phyloP scores from a whole-genome alignment of 2,797 vertebrate genomes.

The Coluber constrictor region DNA sequence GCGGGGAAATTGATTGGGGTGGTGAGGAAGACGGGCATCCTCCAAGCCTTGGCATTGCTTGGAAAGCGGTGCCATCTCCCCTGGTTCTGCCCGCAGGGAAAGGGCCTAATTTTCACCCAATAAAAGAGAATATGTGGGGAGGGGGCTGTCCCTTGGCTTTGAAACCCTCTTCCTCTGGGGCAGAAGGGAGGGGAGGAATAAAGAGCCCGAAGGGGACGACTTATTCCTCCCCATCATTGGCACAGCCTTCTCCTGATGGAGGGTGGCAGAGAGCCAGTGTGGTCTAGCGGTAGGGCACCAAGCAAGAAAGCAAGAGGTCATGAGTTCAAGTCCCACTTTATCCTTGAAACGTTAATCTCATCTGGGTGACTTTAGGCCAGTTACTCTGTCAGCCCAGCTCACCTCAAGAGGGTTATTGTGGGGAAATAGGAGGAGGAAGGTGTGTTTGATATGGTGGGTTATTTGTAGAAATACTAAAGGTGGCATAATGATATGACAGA shows the following conservation, averaged over 20 bases:
- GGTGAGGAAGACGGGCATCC: background rate
- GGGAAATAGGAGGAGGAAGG: too few relatives aligned
- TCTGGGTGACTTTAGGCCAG: too few relatives aligned
- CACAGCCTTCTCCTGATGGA: background rate
- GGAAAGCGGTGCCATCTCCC: background rate
- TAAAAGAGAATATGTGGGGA: background rate
- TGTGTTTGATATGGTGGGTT: too few relatives aligned
- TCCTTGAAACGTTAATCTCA: too few relatives aligned
- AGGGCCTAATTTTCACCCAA: background rate
- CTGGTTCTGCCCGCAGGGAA: background rate
- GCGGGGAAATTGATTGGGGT: background rate
- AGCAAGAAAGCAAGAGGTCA: too few relatives aligned
- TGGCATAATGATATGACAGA: too few relatives aligned
- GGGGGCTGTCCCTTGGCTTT: background rate
- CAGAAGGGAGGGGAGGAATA: background rate
- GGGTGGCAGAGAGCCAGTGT: too few relatives aligned
- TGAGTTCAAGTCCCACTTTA: too few relatives aligned
- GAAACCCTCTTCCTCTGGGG: background rate
- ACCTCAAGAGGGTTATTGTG: too few relatives aligned
- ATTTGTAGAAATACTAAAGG: too few relatives aligned
- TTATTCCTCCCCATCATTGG: background rate
- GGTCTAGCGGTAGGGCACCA: background rate
- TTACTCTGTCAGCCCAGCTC: too few relatives aligned
- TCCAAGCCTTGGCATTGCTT: background rate
- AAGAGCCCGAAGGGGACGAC: too few relatives aligned